Evolutionary conservation across 2,113 vertebrate species (phyloP).

Genomic region (Phaetusa simplex): DNA sequence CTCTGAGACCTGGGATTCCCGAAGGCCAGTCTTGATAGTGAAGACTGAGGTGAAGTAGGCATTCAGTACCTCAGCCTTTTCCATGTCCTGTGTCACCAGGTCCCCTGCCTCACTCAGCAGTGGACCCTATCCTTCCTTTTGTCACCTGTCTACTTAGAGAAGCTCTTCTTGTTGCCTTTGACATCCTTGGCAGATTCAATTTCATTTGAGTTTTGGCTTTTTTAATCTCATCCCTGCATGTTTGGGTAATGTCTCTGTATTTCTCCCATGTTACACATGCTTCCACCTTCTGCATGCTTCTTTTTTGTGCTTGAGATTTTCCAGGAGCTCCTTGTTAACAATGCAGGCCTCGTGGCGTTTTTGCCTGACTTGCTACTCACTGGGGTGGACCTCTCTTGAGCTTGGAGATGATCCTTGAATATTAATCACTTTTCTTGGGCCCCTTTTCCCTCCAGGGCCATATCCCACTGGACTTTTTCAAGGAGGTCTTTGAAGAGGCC

Average conservation of each 20-base stretch:
- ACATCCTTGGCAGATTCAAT: not conserved
- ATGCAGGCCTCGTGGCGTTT: not conserved
- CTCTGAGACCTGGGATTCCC: not conserved
- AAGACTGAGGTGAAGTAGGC: not conserved
- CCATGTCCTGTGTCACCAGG: not conserved
- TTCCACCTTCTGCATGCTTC: not conserved
- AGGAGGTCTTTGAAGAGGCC: not conserved
- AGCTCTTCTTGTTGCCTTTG: not conserved
- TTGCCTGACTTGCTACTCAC: not conserved
- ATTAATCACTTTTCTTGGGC: not conserved
- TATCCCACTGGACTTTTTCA: not conserved
- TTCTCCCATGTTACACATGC: not conserved
- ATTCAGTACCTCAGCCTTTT: not conserved
- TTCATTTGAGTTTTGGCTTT: not conserved
- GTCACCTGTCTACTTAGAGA: not conserved
- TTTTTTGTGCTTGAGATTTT: not conserved
- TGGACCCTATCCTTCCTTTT: not conserved
- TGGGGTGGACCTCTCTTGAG: not conserved
- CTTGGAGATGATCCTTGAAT: not conserved
- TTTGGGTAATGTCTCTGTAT: not conserved
- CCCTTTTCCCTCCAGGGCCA: not conserved
- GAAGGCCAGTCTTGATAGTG: not conserved
- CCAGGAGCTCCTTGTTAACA: not conserved
- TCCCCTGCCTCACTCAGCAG: not conserved
- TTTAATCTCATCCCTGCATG: not conserved